These are phyloP conservation scores for Mesorhabditis belari DNA, from an alignment of 2,888 invertebrate genomes.

Conservation along the genomic window DNA sequence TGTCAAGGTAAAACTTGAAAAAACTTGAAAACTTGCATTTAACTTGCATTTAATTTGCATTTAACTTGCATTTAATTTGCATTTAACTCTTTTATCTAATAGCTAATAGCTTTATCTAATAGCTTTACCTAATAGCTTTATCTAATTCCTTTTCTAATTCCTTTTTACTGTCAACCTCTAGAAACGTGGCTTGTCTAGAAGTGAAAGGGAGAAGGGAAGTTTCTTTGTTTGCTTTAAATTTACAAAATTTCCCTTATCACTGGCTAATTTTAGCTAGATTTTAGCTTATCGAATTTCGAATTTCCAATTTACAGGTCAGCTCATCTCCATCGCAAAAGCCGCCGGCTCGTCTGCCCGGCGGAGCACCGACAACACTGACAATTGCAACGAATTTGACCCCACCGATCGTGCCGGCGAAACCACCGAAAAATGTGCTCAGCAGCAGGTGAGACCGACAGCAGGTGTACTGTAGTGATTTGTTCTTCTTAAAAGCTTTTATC, in stretches of 20 bases:
- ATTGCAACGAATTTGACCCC: conserved; percentile 17
- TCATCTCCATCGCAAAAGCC: conserved; percentile 1
- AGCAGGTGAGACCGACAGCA: neutral
- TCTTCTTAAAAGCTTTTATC: conserved; percentile 6
- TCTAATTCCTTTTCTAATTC: conserved; percentile 1
- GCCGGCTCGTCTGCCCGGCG: conserved; percentile 4
- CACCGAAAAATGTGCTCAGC: conserved; percentile 15
- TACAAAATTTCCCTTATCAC: too few species aligned
- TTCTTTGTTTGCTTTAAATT: neutral
- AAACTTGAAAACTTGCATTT: neutral
- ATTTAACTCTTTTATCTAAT: too few species aligned
- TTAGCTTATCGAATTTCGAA: too few species aligned
- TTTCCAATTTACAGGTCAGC: too few species aligned
- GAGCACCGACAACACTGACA: conserved; percentile 6
- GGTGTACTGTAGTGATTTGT: too few species aligned
- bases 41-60: too few species aligned
- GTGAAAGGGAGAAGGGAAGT: too few species aligned
- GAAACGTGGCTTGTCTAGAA: neutral
- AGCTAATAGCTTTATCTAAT: too few species aligned
- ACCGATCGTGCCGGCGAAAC: conserved; percentile 30
- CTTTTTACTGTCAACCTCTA: neutral
- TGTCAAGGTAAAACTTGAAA: conserved; percentile 15
- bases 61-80: too few species aligned
- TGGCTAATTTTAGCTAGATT: too few species aligned
- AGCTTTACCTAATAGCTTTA: neutral